These are phyloP conservation scores for Julus scandinavius DNA, from an alignment of 2,888 invertebrate genomes.

Conservation along the genomic window DNA sequence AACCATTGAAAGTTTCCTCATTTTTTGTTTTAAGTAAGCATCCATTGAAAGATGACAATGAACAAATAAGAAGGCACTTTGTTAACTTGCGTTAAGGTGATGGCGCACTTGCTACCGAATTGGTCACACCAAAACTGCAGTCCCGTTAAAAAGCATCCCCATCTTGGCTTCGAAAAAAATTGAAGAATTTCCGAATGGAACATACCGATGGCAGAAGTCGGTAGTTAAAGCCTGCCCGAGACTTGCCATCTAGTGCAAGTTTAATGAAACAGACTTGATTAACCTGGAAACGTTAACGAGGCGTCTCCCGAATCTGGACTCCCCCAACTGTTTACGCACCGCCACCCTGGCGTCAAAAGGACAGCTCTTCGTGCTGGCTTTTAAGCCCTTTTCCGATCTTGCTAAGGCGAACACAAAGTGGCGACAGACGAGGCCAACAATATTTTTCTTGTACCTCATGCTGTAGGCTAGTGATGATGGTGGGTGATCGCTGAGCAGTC, in stretches of 20 bases:
- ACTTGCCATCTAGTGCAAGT: neutral
- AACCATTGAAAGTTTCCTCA: too few species aligned
- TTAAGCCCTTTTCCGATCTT: neutral
- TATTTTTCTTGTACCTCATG: constrained; percentile 48
- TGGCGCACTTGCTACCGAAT: too few species aligned
- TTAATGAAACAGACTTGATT: neutral
- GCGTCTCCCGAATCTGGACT: neutral
- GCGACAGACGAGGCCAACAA: constrained; percentile 46
- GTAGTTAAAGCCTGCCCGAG: neutral
- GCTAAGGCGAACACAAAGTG: constrained; percentile 41
- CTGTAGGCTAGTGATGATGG: constrained; percentile 45
- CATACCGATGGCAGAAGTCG: neutral
- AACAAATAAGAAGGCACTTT: too few species aligned
- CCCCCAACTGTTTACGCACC: neutral
- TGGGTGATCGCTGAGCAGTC: constrained; percentile 50
- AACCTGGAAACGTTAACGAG: constrained; percentile 1
- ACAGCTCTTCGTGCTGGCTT: neutral
- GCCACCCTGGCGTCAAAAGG: neutral
- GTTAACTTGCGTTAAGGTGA: too few species aligned
- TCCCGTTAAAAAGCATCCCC: too few species aligned
- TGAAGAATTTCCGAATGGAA: too few species aligned
- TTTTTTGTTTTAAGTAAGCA: too few species aligned
- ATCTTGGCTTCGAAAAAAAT: too few species aligned
- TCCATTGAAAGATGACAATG: too few species aligned
- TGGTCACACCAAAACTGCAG: too few species aligned